Conservation (phyloP, 1,140 invertebrate species). For the Matsumurasca onukii region DNA sequence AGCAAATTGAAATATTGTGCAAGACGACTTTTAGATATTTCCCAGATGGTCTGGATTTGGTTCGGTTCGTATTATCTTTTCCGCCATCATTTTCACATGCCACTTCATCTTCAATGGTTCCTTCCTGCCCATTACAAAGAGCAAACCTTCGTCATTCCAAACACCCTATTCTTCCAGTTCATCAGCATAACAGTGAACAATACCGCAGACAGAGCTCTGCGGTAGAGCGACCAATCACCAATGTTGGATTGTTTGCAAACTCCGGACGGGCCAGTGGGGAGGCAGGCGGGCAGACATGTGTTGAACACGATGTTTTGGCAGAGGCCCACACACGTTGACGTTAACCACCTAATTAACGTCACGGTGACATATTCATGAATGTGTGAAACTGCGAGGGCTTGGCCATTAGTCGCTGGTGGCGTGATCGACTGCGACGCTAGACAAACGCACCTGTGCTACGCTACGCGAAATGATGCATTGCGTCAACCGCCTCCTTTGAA, state of each 20-base stretch:
- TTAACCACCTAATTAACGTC: slow-evolving; percentile 28
- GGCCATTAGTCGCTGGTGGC: slow-evolving; percentile 3
- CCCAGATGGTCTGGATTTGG: no score
- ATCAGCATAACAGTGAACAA: no score
- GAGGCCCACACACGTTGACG: slow-evolving; percentile 24
- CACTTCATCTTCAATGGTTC: no score
- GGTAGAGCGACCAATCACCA: no score
- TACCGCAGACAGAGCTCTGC: no score
- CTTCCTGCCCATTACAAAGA: no score
- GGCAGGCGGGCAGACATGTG: slow-evolving; percentile 9
- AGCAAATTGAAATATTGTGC: no score
- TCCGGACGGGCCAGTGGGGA: not conserved
- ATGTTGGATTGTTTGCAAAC: not conserved
- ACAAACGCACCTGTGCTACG: slow-evolving; percentile 13
- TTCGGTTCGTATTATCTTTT: no score
- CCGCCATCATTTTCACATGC: no score
- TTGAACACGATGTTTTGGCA: slow-evolving; percentile 24
- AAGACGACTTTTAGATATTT: no score
- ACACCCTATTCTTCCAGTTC: no score
- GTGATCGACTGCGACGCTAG: slow-evolving; percentile 1
- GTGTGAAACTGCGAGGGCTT: slow-evolving; percentile 24
- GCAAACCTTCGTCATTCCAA: no score
- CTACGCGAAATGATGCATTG: not conserved
- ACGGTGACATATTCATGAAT: slow-evolving; percentile 32
- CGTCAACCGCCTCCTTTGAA: not conserved